These are phyloP conservation scores for Myodes glareolus DNA, from an alignment of 2,113 vertebrate genomes.

Conservation along the genomic window DNA sequence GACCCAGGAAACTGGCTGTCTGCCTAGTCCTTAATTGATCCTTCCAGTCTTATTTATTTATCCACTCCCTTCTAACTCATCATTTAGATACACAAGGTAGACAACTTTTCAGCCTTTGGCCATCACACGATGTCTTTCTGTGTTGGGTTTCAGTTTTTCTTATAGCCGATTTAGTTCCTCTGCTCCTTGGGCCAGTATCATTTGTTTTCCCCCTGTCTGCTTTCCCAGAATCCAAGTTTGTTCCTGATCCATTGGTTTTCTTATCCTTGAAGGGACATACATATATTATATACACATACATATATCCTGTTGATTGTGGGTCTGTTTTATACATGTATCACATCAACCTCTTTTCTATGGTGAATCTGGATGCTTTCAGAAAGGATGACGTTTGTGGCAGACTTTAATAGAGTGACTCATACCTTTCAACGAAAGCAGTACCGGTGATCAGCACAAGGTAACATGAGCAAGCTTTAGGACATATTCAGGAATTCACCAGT, in stretches of 20 bases:
- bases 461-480: neutral
- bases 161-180: neutral
- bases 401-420: neutral
- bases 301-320: neutral
- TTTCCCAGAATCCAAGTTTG: slow-evolving; percentile 3
- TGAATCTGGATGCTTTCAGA: neutral
- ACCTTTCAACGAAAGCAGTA: neutral
- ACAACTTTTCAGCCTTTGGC: neutral
- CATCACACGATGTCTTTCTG: neutral
- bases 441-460: neutral
- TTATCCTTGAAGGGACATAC: neutral
- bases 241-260: neutral
- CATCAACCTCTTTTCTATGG: neutral
- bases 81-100: neutral
- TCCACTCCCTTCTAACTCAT: neutral
- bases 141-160: neutral
- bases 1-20: neutral
- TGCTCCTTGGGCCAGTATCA: neutral
- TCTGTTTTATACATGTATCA: neutral
- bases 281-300: neutral
- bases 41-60: neutral
- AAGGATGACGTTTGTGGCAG: neutral
- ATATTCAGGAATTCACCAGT: neutral
- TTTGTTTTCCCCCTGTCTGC: neutral
- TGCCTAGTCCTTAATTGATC: neutral